These are phyloP conservation scores for Crambe crambe DNA, from an alignment of 37 sponge, comb jelly and placozoan species.

Conservation along the genomic window DNA sequence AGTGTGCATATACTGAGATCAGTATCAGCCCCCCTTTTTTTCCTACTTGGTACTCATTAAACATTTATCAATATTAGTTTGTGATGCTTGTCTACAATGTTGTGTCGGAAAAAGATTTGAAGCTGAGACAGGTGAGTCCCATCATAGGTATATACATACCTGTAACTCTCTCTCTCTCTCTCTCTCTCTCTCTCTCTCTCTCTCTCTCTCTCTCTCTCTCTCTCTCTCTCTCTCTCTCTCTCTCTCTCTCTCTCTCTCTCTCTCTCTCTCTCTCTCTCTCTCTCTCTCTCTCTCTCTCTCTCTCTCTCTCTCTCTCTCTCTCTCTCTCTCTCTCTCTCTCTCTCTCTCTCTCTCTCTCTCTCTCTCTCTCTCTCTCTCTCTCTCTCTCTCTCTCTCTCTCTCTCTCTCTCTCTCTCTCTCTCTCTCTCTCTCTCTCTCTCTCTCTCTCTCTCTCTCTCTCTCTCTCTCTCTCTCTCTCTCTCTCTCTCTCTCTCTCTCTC, in stretches of 20 bases:
- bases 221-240: constrained; percentile 50
- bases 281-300: constrained; percentile 27
- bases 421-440: constrained; percentile 53
- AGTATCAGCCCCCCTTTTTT: too few relatives aligned
- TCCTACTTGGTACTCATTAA: too few relatives aligned
- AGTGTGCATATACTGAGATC: too few relatives aligned
- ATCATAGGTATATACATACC: not conserved
- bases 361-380: not conserved
- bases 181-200: constrained; percentile 32
- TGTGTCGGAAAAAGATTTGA: constrained; percentile 82
- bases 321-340: constrained; percentile 26
- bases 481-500: constrained; percentile 35
- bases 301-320: constrained; percentile 14
- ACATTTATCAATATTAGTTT: constrained; percentile 62
- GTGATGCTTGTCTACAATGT: constrained; percentile 86
- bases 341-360: not conserved
- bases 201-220: constrained; percentile 46
- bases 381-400: constrained; percentile 31
- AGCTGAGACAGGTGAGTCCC: constrained; percentile 74
- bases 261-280: constrained; percentile 52
- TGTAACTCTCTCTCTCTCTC: constrained; percentile 4
- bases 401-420: constrained; percentile 35
- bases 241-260: constrained; percentile 67
- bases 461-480: constrained; percentile 60
- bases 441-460: constrained; percentile 61